A percentile compares a stretch with the other conserved stretches of the same genome.
Conservation (phyloP, 2,888 invertebrate genomes). For the Zaprionus bogoriensis region DNA sequence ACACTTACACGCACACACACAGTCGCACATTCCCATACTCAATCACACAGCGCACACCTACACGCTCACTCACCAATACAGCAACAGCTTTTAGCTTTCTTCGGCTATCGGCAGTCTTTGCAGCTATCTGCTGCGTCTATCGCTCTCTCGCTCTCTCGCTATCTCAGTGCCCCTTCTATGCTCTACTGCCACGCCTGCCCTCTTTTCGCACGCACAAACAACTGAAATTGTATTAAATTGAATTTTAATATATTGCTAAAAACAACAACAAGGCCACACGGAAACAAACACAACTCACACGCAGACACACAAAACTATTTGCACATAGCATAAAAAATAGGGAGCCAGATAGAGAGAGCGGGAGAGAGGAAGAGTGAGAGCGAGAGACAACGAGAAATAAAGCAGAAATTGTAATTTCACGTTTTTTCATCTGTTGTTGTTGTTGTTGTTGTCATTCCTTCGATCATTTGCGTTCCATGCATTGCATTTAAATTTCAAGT, state of each 20-base stretch:
- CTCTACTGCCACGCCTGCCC: background rate
- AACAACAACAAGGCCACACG: constrained; percentile 39
- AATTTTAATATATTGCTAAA: constrained; percentile 69
- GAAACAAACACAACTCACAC: constrained; percentile 23
- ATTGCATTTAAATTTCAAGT: constrained; percentile 67
- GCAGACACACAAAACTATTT: constrained; percentile 29
- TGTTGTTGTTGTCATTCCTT: constrained; percentile 28
- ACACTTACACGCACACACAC: constrained; percentile 6
- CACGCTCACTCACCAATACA: constrained; percentile 10
- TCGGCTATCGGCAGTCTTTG: constrained; percentile 8
- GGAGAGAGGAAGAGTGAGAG: background rate
- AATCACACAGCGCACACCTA: constrained; percentile 56
- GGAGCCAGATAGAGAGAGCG: background rate
- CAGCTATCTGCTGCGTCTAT: background rate
- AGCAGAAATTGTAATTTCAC: constrained; percentile 41
- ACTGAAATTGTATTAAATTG: constrained; percentile 75
- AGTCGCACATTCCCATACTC: no score
- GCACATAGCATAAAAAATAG: constrained; percentile 24
- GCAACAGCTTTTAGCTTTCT: constrained; percentile 51
- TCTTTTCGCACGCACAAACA: constrained; percentile 67
- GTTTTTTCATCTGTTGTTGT: constrained; percentile 15
- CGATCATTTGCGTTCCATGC: constrained; percentile 59
- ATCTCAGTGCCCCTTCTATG: background rate
- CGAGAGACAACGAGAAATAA: background rate
- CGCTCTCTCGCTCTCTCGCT: background rate